Evolutionary conservation across 2,113 vertebrate species (phyloP).

Genomic region (Otus sunia): DNA sequence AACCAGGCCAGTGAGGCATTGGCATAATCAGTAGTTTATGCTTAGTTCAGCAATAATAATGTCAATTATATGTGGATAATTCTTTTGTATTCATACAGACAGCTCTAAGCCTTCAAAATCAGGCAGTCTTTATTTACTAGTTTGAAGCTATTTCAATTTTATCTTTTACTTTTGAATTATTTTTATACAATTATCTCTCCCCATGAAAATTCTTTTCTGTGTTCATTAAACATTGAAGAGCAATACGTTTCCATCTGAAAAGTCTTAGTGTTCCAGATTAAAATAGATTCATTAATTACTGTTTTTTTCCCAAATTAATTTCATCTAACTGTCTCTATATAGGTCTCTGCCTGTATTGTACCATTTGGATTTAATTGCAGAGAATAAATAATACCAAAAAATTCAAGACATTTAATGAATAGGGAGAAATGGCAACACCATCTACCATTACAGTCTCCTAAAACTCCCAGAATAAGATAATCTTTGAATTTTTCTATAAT

Average conservation of each 20-base stretch:
- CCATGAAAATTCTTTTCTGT: neutral
- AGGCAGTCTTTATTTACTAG: conserved; percentile 6
- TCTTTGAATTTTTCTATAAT: neutral
- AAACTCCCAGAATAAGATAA: neutral
- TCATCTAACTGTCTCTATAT: neutral
- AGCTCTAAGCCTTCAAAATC: conserved; percentile 7
- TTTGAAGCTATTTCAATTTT: conserved; percentile 8
- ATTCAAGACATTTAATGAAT: neutral
- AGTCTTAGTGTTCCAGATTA: neutral
- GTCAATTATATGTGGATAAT: neutral
- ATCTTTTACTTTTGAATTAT: conserved; percentile 2
- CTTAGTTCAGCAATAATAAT: neutral
- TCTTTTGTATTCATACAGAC: neutral
- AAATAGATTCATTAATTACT: neutral
- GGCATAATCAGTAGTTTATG: neutral
- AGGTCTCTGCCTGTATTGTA: neutral
- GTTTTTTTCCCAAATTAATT: neutral
- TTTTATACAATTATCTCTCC: neutral
- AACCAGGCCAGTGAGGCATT: neutral
- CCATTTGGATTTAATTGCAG: neutral
- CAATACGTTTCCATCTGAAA: neutral
- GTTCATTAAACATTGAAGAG: neutral
- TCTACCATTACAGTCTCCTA: neutral
- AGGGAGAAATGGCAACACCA: neutral
- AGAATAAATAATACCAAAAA: neutral